These are phyloP conservation scores for Siniperca obscura DNA, from an alignment of 2,797 vertebrate genomes.

Conservation along the genomic window DNA sequence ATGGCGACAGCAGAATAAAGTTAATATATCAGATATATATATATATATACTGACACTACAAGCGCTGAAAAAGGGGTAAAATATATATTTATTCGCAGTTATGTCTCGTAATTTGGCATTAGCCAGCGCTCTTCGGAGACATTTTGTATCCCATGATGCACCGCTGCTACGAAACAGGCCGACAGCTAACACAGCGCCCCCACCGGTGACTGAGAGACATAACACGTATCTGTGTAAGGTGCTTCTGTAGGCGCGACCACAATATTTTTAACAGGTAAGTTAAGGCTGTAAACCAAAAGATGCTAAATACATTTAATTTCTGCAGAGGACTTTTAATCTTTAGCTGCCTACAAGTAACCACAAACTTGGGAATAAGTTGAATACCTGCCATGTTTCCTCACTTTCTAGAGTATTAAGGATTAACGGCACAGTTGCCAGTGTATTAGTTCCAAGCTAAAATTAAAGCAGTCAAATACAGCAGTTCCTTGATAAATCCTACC, in stretches of 20 bases:
- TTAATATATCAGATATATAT: neutral
- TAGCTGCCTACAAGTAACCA: neutral
- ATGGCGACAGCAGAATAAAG: slow-evolving; percentile 33
- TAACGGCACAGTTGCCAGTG: neutral
- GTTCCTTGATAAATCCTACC: too few species aligned
- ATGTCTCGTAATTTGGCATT: slow-evolving; percentile 23
- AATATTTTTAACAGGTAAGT: neutral
- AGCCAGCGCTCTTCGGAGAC: slow-evolving; percentile 52
- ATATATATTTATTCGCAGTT: slow-evolving; percentile 12
- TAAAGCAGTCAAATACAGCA: neutral
- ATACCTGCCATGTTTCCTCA: neutral
- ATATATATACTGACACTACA: neutral
- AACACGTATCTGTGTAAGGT: neutral
- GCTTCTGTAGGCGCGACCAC: too few species aligned
- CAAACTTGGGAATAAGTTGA: neutral
- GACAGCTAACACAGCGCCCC: slow-evolving; percentile 20
- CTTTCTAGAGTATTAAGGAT: neutral
- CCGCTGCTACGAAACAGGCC: neutral
- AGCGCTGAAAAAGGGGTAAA: neutral
- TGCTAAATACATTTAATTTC: neutral
- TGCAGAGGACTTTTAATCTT: too few species aligned
- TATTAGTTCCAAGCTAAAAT: neutral
- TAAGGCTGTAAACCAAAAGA: neutral
- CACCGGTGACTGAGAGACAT: fast-evolving
- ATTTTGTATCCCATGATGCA: slow-evolving; percentile 83